Conservation (phyloP, 2,797 vertebrate species). For the Pelobates cultripes region DNA sequence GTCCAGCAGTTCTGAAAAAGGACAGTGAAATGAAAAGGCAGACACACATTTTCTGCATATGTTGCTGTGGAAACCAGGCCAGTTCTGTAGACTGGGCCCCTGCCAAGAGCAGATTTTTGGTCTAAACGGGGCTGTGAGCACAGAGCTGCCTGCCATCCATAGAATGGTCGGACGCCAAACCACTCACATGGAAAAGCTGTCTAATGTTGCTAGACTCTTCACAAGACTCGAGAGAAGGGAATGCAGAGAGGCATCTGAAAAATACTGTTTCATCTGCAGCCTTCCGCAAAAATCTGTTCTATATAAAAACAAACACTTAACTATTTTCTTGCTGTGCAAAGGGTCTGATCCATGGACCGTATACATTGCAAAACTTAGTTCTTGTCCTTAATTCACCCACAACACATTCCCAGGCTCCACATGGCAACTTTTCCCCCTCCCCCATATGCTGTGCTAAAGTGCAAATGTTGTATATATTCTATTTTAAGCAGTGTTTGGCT, state of each 20-base stretch:
- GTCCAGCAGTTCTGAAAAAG: slow-evolving; percentile 15
- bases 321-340: too few relatives aligned
- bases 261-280: not conserved
- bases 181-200: slow-evolving; percentile 27
- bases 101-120: slow-evolving; percentile 31
- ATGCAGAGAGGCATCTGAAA: not conserved
- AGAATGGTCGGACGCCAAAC: not conserved
- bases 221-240: not conserved
- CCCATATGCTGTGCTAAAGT: too few relatives aligned
- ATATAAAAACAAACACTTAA: too few relatives aligned
- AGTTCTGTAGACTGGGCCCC: slow-evolving; percentile 15
- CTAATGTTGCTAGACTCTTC: slow-evolving; percentile 1
- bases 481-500: too few relatives aligned
- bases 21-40: not conserved
- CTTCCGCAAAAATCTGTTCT: not conserved
- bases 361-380: too few relatives aligned
- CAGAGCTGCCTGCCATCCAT: not conserved
- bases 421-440: too few relatives aligned
- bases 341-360: too few relatives aligned
- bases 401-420: too few relatives aligned
- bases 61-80: slow-evolving; percentile 29
- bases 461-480: too few relatives aligned
- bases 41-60: slow-evolving; percentile 2
- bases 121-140: not conserved
- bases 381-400: too few relatives aligned